A percentile compares a stretch with the other conserved stretches of the same genome.
phyloP scores from a whole-genome alignment of 2,113 vertebrate genomes.

The Hypocryptadius cinnamomeus region DNA sequence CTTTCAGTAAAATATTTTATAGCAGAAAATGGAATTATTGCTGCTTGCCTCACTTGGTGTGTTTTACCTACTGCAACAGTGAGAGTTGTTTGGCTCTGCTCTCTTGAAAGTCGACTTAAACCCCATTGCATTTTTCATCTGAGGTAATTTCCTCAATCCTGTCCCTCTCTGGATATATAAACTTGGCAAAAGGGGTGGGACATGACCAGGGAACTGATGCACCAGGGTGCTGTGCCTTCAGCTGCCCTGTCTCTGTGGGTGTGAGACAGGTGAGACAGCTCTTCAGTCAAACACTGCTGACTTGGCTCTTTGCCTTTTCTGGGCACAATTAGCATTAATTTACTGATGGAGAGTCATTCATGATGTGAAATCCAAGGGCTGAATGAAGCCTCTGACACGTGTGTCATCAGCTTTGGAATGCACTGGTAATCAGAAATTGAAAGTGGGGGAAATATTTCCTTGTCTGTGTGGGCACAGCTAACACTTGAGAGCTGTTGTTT shows the following conservation, averaged over 20 bases:
- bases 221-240: not conserved
- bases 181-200: not conserved
- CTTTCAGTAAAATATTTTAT: not conserved
- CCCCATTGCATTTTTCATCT: not conserved
- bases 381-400: not conserved
- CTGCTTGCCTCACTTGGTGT: not conserved
- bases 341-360: not conserved
- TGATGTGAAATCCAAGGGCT: not conserved
- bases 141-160: not conserved
- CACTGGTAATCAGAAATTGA: not conserved
- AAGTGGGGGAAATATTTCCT: not conserved
- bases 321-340: not conserved
- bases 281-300: not conserved
- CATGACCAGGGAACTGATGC: not conserved
- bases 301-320: not conserved
- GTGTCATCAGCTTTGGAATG: not conserved
- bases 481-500: not conserved
- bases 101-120: not conserved
- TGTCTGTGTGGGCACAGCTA: not conserved
- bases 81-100: not conserved
- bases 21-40: not conserved
- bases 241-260: not conserved
- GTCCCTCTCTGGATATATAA: not conserved
- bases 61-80: not conserved
- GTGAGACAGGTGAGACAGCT: not conserved